Conservation (phyloP, 2,797 vertebrate genomes). For the Lemur catta region DNA sequence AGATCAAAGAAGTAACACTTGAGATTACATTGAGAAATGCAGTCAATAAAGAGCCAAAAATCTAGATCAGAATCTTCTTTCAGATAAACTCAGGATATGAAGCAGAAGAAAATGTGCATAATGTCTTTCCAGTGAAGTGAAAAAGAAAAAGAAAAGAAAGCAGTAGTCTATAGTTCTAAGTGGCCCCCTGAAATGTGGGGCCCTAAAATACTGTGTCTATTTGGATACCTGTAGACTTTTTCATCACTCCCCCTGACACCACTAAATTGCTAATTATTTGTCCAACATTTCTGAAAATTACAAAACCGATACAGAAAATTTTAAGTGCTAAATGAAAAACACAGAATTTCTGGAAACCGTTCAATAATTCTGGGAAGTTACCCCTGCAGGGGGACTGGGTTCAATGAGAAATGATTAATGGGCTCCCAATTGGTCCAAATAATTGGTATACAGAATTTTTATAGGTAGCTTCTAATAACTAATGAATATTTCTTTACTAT, state of each 20-base stretch:
- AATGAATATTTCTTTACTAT: neutral
- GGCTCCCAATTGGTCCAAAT: neutral
- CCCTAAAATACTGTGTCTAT: neutral
- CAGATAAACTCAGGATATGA: slow-evolving; percentile 55
- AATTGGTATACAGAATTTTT: neutral
- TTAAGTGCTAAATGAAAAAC: neutral
- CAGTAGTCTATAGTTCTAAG: neutral
- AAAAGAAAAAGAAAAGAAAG: neutral
- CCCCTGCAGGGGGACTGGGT: neutral
- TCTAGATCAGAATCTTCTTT: slow-evolving; percentile 65
- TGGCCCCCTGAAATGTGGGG: neutral
- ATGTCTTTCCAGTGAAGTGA: slow-evolving; percentile 6
- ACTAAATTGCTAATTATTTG: neutral
- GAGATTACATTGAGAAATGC: slow-evolving; percentile 55
- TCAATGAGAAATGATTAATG: neutral
- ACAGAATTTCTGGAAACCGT: neutral
- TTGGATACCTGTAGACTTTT: neutral
- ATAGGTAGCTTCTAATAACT: neutral
- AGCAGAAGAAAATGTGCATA: slow-evolving; percentile 40
- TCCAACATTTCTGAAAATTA: neutral
- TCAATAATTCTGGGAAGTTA: neutral
- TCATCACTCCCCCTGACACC: neutral
- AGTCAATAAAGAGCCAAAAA: slow-evolving; percentile 62
- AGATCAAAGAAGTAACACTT: slow-evolving; percentile 66
- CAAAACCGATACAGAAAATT: neutral